Evolutionary conservation across 2,113 vertebrate genomes (phyloP).

Genomic region (Trachemys scripta): DNA sequence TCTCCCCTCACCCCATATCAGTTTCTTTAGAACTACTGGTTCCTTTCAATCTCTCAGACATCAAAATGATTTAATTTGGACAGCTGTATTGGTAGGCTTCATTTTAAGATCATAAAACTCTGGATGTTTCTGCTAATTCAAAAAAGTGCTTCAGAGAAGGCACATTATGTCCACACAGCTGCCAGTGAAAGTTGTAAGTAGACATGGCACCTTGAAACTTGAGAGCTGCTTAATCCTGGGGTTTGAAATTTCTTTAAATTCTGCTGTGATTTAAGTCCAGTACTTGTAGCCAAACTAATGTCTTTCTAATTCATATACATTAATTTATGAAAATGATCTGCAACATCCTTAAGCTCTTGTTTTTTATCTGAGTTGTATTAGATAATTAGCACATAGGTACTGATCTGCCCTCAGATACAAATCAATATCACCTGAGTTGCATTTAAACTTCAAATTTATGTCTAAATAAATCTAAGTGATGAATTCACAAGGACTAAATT

Average conservation of each 20-base stretch:
- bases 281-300: background rate
- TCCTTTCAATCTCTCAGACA: background rate
- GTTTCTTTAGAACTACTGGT: background rate
- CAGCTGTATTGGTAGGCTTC: background rate
- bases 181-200: background rate
- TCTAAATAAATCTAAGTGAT: background rate
- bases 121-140: background rate
- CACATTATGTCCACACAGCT: background rate
- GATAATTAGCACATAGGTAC: background rate
- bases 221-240: background rate
- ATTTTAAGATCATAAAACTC: background rate
- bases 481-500: background rate
- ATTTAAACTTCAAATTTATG: background rate
- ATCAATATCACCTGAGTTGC: background rate
- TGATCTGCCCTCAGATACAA: background rate
- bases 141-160: background rate
- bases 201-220: background rate
- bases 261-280: background rate
- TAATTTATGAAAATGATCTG: slow-evolving; percentile 8
- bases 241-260: background rate
- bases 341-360: background rate
- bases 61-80: background rate
- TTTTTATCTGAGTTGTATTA: background rate
- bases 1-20: background rate
- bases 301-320: background rate